Percentiles rank a stretch among this genome's conserved stretches.
Conservation (phyloP, 2,113 vertebrate species). For the Mixornis gularis region DNA sequence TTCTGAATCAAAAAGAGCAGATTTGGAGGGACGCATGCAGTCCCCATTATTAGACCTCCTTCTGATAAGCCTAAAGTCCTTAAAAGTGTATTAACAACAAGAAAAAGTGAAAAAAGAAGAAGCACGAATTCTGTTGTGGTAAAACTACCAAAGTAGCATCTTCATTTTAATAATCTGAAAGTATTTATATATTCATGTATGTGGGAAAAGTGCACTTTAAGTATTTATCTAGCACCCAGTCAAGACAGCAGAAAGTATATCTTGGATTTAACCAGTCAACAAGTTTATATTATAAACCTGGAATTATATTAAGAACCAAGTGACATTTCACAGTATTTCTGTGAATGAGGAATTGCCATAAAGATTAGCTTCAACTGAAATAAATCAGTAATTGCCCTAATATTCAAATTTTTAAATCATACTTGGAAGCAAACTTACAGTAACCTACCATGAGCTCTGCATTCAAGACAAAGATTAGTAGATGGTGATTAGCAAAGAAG, state of each 20-base stretch:
- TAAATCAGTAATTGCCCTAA: not conserved
- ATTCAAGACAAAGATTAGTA: not conserved
- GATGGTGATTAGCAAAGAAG: not conserved
- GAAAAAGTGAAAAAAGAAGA: not conserved
- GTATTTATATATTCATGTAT: not conserved
- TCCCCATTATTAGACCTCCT: not conserved
- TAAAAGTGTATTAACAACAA: not conserved
- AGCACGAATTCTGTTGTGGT: not conserved
- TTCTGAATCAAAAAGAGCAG: not conserved
- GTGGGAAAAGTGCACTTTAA: not conserved
- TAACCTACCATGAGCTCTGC: not conserved
- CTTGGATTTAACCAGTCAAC: constrained; percentile 10
- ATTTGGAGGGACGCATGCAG: not conserved
- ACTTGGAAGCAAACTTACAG: not conserved
- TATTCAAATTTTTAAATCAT: constrained; percentile 4
- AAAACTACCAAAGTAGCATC: not conserved
- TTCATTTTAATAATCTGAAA: constrained; percentile 4
- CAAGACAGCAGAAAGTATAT: not conserved
- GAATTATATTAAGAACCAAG: not conserved
- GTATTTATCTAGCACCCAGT: not conserved
- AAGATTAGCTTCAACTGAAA: not conserved
- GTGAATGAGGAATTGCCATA: not conserved
- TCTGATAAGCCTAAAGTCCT: not conserved
- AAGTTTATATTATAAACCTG: not conserved
- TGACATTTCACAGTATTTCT: not conserved